Evolutionary conservation across 2,113 vertebrate genomes (phyloP).

Genomic region (Lepus europaeus): DNA sequence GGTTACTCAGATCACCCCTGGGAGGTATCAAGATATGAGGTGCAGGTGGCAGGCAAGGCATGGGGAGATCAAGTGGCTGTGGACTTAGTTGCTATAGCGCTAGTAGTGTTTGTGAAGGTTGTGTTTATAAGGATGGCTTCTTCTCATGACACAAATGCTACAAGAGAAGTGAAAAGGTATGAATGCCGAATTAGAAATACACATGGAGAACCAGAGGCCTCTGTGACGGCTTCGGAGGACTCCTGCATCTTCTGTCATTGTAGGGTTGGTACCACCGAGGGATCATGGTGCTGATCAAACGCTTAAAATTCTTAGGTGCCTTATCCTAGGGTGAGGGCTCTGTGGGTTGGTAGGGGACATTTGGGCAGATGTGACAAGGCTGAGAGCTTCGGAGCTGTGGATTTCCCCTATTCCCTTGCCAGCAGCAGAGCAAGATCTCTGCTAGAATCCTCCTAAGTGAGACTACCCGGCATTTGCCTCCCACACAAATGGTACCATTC

Average conservation of each 20-base stretch:
- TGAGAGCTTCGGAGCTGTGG: not conserved
- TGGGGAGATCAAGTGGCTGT: not conserved
- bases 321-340: not conserved
- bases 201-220: not conserved
- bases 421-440: not conserved
- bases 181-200: not conserved
- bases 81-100: not conserved
- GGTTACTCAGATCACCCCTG: not conserved
- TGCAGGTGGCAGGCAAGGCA: not conserved
- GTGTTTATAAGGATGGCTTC: not conserved
- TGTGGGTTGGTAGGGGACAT: not conserved
- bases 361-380: not conserved
- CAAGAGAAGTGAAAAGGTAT: not conserved
- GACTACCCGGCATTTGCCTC: not conserved
- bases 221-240: not conserved
- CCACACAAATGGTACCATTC: not conserved
- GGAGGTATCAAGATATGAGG: not conserved
- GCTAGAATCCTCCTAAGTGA: not conserved
- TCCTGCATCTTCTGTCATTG: not conserved
- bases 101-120: conserved; percentile 1
- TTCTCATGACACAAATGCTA: not conserved
- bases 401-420: not conserved
- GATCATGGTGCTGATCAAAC: not conserved
- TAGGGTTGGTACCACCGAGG: not conserved
- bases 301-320: not conserved